Evolutionary conservation across 1,140 invertebrate genomes (phyloP).

Genomic region (Aphaenogaster ashmeadi): DNA sequence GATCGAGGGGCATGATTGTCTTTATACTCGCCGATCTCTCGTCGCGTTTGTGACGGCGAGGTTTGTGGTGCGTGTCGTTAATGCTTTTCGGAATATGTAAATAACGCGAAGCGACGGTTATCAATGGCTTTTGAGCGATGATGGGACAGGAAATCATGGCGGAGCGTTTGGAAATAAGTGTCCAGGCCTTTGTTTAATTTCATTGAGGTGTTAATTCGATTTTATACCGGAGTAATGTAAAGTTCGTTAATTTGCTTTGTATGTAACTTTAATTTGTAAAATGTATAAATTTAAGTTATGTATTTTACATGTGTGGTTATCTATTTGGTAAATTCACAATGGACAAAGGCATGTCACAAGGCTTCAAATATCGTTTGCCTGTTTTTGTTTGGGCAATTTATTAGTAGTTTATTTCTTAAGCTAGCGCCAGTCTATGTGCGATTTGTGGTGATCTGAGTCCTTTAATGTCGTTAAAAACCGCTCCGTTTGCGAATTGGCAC

Average conservation of each 20-base stretch:
- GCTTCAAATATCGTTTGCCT: not conserved
- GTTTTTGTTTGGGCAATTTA: not conserved
- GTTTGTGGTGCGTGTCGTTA: not conserved
- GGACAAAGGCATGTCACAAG: not conserved
- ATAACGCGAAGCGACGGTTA: not conserved
- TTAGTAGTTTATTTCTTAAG: not conserved
- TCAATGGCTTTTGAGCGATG: conserved; percentile 4
- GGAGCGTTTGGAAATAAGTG: conserved; percentile 29
- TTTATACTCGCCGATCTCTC: not conserved
- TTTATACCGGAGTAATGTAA: not conserved
- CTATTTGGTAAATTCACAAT: not conserved
- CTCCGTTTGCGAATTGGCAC: no score
- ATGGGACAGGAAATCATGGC: conserved; percentile 32
- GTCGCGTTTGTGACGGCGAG: not conserved
- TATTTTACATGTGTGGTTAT: not conserved
- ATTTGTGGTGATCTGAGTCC: no score
- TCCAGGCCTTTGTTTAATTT: conserved; percentile 8
- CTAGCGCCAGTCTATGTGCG: no score
- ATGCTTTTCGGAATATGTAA: not conserved
- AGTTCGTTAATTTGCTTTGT: not conserved
- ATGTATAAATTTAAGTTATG: not conserved
- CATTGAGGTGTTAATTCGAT: not conserved
- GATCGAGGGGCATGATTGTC: not conserved
- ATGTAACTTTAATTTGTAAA: not conserved
- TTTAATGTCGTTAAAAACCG: no score